A percentile compares a stretch with the other conserved stretches of the same genome.
phyloP scores from a whole-genome alignment of 2,888 invertebrate genomes.

The Lasioglossum malachurum region DNA sequence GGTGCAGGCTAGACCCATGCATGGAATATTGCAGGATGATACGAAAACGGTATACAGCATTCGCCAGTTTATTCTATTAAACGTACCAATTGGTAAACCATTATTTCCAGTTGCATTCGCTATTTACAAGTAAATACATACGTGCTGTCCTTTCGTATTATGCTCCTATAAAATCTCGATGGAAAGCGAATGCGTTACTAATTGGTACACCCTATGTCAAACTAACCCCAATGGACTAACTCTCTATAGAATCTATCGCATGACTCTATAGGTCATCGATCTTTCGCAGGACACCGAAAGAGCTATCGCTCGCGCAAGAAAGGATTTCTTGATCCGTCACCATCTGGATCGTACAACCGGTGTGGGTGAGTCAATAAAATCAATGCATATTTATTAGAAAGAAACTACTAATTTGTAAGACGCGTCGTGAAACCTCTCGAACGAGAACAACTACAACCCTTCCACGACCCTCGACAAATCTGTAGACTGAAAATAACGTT shows the following conservation, averaged over 20 bases:
- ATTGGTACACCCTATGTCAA: background rate
- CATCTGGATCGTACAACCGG: slow-evolving; percentile 91
- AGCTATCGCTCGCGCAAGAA: slow-evolving; percentile 85
- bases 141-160: background rate
- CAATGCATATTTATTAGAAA: background rate
- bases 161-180: background rate
- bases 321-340: slow-evolving; percentile 89
- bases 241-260: background rate
- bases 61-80: background rate
- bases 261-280: slow-evolving; percentile 3
- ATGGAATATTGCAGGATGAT: slow-evolving; percentile 79
- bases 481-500: background rate
- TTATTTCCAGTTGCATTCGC: background rate
- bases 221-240: background rate
- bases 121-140: too few species aligned
- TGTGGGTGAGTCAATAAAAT: slow-evolving; percentile 85
- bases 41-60: slow-evolving; percentile 77
- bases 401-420: background rate
- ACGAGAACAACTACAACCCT: background rate
- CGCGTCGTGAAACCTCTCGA: background rate
- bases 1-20: slow-evolving; percentile 81
- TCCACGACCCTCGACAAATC: background rate
- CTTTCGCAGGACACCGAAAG: slow-evolving; percentile 81
- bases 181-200: background rate
- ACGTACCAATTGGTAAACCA: background rate